These are phyloP conservation scores for Mesaphorura yosii DNA, from an alignment of 1,140 invertebrate species.

Conservation along the genomic window DNA sequence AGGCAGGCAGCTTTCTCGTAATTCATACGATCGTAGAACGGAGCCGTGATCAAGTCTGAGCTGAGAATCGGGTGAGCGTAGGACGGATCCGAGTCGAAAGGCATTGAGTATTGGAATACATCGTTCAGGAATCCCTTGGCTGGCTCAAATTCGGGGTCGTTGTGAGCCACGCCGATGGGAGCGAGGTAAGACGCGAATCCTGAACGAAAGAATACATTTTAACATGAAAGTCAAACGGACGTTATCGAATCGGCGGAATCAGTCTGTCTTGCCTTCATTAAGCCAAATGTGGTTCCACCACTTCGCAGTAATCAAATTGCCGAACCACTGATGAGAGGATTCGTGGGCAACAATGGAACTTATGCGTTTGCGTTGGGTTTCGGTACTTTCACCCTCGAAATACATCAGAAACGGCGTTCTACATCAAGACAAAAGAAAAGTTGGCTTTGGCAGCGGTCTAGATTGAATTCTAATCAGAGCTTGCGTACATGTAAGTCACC, in stretches of 20 bases:
- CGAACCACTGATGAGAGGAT: conserved; percentile 18
- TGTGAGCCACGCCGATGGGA: conserved; percentile 1
- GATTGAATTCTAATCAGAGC: too few relatives aligned
- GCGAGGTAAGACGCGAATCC: conserved; percentile 17
- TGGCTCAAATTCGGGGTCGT: conserved; percentile 9
- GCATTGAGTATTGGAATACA: conserved; percentile 14
- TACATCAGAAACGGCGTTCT: conserved; percentile 21
- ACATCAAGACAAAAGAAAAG: neutral
- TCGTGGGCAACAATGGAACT: conserved; percentile 21
- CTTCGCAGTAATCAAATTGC: conserved; percentile 18
- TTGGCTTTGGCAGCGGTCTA: too few relatives aligned
- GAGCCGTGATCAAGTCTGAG: neutral
- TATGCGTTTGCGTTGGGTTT: conserved; percentile 13
- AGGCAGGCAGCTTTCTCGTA: conserved; percentile 32
- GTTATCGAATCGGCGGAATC: too few relatives aligned
- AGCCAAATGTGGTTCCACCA: conserved; percentile 20
- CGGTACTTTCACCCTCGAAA: conserved; percentile 10
- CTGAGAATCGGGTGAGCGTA: conserved; percentile 11
- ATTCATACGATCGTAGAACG: conserved; percentile 18
- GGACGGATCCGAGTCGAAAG: conserved; percentile 10
- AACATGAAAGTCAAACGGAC: too few relatives aligned
- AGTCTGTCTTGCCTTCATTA: conserved; percentile 23
- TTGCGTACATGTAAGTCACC: conserved; percentile 25
- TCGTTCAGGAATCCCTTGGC: conserved; percentile 8
- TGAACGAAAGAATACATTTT: too few relatives aligned